Evolutionary conservation across 92 coral and sea anemone species (phyloP), one percentile per base, ranked within the genome.

Genomic region (Porites evermanni): DNA sequence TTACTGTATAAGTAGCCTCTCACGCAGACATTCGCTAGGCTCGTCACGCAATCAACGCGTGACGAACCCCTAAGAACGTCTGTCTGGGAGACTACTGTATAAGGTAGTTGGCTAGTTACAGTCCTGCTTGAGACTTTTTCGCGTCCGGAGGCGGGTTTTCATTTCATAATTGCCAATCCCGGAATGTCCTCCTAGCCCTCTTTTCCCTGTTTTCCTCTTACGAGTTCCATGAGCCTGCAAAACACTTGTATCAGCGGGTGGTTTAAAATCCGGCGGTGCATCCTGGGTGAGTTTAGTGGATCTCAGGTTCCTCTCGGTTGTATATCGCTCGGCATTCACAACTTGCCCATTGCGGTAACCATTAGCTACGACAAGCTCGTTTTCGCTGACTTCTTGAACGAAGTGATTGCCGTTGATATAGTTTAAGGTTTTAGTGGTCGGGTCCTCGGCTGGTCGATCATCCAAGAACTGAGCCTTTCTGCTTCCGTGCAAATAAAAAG

Each of bases 401-500:
- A 92, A 75, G 75, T 90, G 91, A 75, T 90, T 79, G 0, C 99
- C 99, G 71, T 97, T 91, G 12, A 97, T 88, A 79, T 97, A 97
- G 75, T 94, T 94, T 52, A 95, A 80, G 29, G 98, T 93, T 78
- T 95, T 97, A 64, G 89, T 91, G 21, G 81, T 84, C 0, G 98
- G 67, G 72, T 97, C 99, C 32, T 94, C 96, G 5, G 96, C 95
- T 2, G 99, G 99, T 67, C 95, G 82, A 74, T 90, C 93, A 61
- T 95, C 99, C 63, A 97, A 87, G 29, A 79, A 77, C 14, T 80
- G 94, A 12, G 87, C 80, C 64, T 74, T 83, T 64, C 24, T 83
- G 21, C 4, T 64, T 24, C 87, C 87, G 80, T 83, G 1, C 2
- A 19, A 38, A 8, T 9, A 9, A 52, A 14, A 56, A 11, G 12